These are phyloP conservation scores for Halocaridina rubra DNA, from an alignment of 2,888 invertebrate genomes.

Conservation along the genomic window DNA sequence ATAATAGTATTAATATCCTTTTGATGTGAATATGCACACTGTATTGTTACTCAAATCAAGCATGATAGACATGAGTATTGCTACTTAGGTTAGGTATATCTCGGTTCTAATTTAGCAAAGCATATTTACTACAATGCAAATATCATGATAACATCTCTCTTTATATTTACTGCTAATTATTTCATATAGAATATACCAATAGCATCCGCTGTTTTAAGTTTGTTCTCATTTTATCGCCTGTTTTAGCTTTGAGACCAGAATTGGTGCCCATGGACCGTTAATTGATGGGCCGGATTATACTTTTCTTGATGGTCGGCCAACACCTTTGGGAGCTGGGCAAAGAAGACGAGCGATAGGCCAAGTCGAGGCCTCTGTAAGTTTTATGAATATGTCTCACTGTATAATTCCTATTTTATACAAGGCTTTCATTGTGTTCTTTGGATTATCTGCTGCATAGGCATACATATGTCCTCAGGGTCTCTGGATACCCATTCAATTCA, in stretches of 20 bases:
- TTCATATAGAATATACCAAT: too few relatives aligned
- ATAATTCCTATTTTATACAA: not conserved
- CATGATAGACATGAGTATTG: too few relatives aligned
- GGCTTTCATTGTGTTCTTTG: not conserved
- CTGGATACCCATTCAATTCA: not conserved
- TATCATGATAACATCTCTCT: too few relatives aligned
- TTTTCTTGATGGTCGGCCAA: conserved; percentile 41
- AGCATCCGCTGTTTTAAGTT: too few relatives aligned
- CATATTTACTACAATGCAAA: too few relatives aligned
- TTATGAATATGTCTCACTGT: not conserved
- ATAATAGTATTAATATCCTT: too few relatives aligned
- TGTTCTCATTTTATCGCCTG: too few relatives aligned
- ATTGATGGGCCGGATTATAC: conserved; percentile 54
- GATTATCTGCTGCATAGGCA: not conserved
- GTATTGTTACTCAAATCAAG: too few relatives aligned
- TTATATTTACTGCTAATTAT: too few relatives aligned
- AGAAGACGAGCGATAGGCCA: conserved; percentile 40
- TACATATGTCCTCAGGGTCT: not conserved
- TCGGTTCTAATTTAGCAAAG: too few relatives aligned
- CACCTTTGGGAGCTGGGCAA: conserved; percentile 32
- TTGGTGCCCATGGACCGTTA: conserved; percentile 43
- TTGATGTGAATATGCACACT: too few relatives aligned
- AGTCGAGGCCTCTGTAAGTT: conserved; percentile 25
- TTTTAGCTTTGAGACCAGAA: conserved; percentile 21
- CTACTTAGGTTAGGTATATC: too few relatives aligned